Evolutionary conservation across 2,888 invertebrate species (phyloP).

Genomic region (Drosophila koepferae): DNA sequence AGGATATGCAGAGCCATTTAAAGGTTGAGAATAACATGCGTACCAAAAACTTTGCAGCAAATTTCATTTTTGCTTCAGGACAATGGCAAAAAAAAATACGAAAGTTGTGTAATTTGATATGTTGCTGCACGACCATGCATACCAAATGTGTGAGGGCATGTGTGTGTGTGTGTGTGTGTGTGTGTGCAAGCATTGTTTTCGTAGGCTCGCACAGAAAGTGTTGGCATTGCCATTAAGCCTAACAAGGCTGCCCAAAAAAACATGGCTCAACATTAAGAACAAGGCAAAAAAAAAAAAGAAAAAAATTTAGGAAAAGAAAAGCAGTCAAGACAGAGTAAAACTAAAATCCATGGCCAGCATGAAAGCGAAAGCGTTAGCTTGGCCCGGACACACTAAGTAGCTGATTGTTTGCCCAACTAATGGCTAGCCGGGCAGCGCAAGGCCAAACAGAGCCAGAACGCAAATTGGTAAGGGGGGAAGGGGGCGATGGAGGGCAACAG

Average conservation of each 20-base stretch:
- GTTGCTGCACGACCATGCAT: conserved; percentile 60
- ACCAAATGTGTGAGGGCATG: conserved; percentile 19
- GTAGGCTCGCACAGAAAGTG: conserved; percentile 62
- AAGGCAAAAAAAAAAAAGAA: conserved; percentile 21
- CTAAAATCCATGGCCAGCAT: conserved; percentile 11
- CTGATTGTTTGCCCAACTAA: conserved; percentile 75
- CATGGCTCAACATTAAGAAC: conserved; percentile 33
- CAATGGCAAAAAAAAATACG: conserved; percentile 25
- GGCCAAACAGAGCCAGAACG: conserved; percentile 26
- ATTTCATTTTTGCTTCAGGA: conserved; percentile 20
- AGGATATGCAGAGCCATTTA: neutral
- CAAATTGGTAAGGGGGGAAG: conserved; percentile 46
- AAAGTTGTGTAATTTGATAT: conserved; percentile 64
- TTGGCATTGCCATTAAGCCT: conserved; percentile 72
- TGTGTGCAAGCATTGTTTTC: conserved; percentile 55
- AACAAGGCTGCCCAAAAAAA: conserved; percentile 60
- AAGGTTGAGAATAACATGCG: neutral
- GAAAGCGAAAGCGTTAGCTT: conserved; percentile 11
- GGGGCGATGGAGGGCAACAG: too few species aligned
- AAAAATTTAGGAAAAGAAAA: neutral
- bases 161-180: conserved; percentile 1
- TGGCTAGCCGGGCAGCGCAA: conserved; percentile 45
- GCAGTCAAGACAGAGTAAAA: neutral
- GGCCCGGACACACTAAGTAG: conserved; percentile 28
- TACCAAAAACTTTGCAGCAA: conserved; percentile 8